Base-by-base conservation (phyloP, 2,113 vertebrate genomes). In the Aspiorhynchus laticeps region DNA sequence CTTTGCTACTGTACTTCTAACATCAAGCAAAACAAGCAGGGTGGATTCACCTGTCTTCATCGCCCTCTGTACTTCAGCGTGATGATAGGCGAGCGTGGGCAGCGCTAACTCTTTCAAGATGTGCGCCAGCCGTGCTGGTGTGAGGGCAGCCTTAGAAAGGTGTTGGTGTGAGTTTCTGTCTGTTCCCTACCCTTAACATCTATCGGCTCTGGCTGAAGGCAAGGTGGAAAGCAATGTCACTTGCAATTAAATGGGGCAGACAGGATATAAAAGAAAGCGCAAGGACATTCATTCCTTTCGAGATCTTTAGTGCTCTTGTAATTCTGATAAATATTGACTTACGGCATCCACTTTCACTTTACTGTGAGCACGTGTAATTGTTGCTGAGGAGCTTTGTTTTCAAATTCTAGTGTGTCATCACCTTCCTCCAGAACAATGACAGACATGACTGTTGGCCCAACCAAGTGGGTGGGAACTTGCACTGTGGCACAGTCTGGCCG, bases 151-250 rank as follows among this genome's bases (percentile, higher is more conserved):
- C 71, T 81, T 67, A 75, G 31, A 80, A 81, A 46, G 41, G 36
- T 43, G 36, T 10, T 38, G 63, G 48, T 67, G 59, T 46, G 73
- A 86, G 87, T 88, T 87, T 89, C 87, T 87, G 87, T 28, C 85
- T 91, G 80, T 82, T 85, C 89, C 88, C 87, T 90, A 91, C 89
- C 91, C 8, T 93, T 90, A 63, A 91, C 91, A 93, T 91, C 91
- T 87, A 88, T 92, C 89, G 90, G 28, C 26, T 80, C 74, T 33
- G 9, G 73, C 36, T 91, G 91, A 91, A 87, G 91, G 91, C 87
- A 91, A 90, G 90, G 91, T 65, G 88, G 77, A 10, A 88, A 24
- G 84, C 71, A 89, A 89, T 88, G 91, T 92, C 91, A 83, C 80
- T 77, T 91, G 83, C 88, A 89, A 91, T 91, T 80, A 90, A 46